Conservation (phyloP, 2,888 invertebrate species). For the Ectemnius cavifrons region DNA sequence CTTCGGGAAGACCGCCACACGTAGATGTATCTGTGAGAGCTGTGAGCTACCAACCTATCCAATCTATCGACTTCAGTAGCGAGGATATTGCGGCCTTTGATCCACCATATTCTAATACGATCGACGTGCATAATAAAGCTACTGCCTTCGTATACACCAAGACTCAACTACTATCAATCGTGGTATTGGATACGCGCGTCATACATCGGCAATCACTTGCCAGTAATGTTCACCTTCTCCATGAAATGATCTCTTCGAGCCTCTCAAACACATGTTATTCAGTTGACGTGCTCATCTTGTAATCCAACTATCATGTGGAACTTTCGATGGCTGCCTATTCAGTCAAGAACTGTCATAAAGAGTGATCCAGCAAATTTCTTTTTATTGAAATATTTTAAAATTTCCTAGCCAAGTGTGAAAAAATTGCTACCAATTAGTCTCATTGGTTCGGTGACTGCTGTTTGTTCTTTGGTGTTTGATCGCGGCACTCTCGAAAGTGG, state of each 20-base stretch:
- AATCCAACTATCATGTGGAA: too few species aligned
- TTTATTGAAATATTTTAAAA: too few species aligned
- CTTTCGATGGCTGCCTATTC: too few species aligned
- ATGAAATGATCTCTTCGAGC: neutral
- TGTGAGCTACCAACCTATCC: conserved; percentile 18
- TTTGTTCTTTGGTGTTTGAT: too few species aligned
- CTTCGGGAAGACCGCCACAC: conserved; percentile 40
- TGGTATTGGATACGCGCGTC: conserved; percentile 16
- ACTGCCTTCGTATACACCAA: conserved; percentile 13
- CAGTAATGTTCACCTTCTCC: neutral
- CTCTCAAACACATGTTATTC: neutral
- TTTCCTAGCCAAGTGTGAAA: too few species aligned
- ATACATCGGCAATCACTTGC: neutral
- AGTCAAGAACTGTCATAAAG: too few species aligned
- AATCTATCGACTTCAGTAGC: conserved; percentile 50
- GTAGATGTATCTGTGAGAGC: conserved; percentile 19
- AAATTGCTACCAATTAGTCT: too few species aligned
- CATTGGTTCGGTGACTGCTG: too few species aligned
- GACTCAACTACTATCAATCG: conserved; percentile 18
- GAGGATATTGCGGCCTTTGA: conserved; percentile 13
- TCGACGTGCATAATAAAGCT: conserved; percentile 31
- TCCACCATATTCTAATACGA: conserved; percentile 29
- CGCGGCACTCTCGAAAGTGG: too few species aligned
- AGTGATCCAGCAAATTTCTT: too few species aligned
- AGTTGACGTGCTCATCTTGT: neutral